Base-by-base conservation (phyloP, 30 jellyfish, hydroid and myxozoan genomes). In the Cassiopea xamachana region DNA sequence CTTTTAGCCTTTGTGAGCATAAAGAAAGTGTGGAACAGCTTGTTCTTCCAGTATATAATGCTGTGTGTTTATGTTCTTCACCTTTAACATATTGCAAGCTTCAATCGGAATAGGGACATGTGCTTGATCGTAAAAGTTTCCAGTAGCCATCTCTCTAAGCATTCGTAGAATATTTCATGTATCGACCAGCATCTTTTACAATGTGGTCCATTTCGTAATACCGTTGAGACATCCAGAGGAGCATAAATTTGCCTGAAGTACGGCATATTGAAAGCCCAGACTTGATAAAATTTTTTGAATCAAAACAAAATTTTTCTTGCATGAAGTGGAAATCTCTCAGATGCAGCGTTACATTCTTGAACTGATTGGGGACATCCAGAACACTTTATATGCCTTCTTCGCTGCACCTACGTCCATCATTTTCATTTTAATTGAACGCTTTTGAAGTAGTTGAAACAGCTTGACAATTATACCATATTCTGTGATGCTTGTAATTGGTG, bases 351-450 rank as follows among this genome's bases (percentile, higher is more conserved):
- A 87, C 84, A 48, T 87, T 75, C 46, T 69, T 77, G 73, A 47
- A 87, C 46, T 7, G 15, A 7, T 60, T 39, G 46, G 91, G 19
- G 48, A 49, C 10, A 74, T 76, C 94, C 69, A 87, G 27, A 74
- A 49, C 19, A 79, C 45, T 46, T 59, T 51, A 67, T 46, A 87
- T n/a, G 82, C 93, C 39, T 86, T 86, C 46, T 73, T 75, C 27
- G 90, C 94, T 17, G 94, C 91, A 10, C 91, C 94, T 15, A 75
- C 91, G 2, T 87, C 94, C 46, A 64, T 19, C 91, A 75, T 87
- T 62, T 60, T 87, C 17, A 50, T 64, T n/a, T 77, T 43, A 4
- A 19, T 60, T 10, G 84, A 73, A 2, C 44, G 80, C 61, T 60
- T 86, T 64, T 84, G 92, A 2, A 84, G 87, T 44, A 61, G 61